Percentiles rank a stretch among this genome's conserved stretches.
phyloP scores from a whole-genome alignment of 2,888 invertebrate genomes.

The Epinotia bilunana region DNA sequence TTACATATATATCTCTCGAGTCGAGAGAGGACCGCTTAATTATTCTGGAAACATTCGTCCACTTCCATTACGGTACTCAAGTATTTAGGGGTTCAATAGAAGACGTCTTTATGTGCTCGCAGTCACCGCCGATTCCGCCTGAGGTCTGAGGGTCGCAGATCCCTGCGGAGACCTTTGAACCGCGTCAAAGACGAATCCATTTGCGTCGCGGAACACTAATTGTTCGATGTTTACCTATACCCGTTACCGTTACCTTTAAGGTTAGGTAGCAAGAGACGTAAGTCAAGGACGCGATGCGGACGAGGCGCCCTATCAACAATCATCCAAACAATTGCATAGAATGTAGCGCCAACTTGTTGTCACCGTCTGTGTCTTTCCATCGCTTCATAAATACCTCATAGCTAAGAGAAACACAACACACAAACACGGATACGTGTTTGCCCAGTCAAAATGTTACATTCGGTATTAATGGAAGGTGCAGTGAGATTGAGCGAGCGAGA shows the following conservation, averaged over 20 bases:
- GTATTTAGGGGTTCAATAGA: neutral
- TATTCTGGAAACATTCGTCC: neutral
- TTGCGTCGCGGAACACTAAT: neutral
- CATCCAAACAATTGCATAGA: no score
- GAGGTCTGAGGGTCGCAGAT: neutral
- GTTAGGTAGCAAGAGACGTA: neutral
- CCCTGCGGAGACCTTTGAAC: neutral
- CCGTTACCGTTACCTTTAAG: neutral
- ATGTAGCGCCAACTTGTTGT: no score
- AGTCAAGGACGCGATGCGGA: neutral
- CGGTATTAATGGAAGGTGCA: no score
- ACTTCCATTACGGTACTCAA: neutral
- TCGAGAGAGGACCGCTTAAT: neutral
- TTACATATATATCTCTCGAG: neutral
- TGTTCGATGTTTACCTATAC: neutral
- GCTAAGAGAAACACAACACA: no score
- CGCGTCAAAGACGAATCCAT: conserved; percentile 15
- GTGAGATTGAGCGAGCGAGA: no score
- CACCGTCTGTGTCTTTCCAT: no score
- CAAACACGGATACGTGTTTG: no score
- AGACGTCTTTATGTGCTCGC: neutral
- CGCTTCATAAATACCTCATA: no score
- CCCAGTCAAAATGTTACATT: no score
- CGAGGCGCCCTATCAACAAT: neutral
- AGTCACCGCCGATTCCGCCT: neutral